Evolutionary conservation across 2,113 vertebrate genomes (phyloP).

Genomic region (Aegithalos caudatus): DNA sequence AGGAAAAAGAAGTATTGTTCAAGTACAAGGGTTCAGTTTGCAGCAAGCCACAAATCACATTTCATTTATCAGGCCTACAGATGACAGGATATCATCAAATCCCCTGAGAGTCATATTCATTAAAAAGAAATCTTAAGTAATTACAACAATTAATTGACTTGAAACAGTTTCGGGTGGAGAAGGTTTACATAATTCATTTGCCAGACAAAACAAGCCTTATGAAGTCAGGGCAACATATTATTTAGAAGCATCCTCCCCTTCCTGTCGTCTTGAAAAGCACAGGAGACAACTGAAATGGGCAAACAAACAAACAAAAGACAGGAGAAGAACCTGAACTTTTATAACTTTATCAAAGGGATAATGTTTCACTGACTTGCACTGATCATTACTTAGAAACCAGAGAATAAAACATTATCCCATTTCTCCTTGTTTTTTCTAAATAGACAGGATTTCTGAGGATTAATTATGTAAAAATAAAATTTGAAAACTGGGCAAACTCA

Average conservation of each 20-base stretch:
- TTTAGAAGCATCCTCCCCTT: slow-evolving; percentile 36
- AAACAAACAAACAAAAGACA: neutral
- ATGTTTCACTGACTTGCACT: neutral
- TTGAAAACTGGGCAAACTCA: neutral
- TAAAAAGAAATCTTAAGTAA: slow-evolving; percentile 93
- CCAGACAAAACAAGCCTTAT: slow-evolving; percentile 82
- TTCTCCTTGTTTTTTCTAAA: slow-evolving; percentile 2
- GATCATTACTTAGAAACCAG: neutral
- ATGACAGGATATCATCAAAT: slow-evolving; percentile 85
- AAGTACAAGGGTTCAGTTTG: slow-evolving; percentile 74
- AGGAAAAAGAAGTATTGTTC: slow-evolving; percentile 68
- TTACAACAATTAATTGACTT: slow-evolving; percentile 92
- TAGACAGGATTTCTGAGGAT: neutral
- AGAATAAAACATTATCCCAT: neutral
- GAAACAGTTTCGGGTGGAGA: slow-evolving; percentile 84
- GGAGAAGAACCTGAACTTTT: neutral
- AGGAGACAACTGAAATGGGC: neutral
- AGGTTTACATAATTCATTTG: slow-evolving; percentile 91
- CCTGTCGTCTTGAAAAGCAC: neutral
- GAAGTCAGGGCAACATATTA: slow-evolving; percentile 54
- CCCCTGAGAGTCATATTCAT: slow-evolving; percentile 85
- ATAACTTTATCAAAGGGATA: neutral
- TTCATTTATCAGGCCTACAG: slow-evolving; percentile 84
- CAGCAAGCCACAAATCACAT: slow-evolving; percentile 82
- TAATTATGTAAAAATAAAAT: neutral